Conservation (phyloP, 2,113 vertebrate species). For the Sardina pilchardus region DNA sequence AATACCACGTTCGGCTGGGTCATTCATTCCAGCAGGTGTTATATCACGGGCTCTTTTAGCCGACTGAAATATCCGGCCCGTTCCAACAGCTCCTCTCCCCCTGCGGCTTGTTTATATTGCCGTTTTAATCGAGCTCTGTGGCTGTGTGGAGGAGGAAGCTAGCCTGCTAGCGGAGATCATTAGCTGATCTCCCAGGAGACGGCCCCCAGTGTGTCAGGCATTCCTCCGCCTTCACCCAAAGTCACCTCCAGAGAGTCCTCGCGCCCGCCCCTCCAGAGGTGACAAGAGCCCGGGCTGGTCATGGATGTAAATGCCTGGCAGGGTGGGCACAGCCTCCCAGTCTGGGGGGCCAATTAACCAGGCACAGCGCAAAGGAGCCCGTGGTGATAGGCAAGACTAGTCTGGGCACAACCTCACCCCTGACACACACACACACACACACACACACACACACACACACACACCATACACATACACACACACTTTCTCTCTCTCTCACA, state of each 20-base stretch:
- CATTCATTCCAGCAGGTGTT: conserved; percentile 6
- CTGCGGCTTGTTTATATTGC: background rate
- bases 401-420: background rate
- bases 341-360: background rate
- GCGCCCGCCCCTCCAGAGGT: background rate
- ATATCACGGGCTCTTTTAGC: background rate
- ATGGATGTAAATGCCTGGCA: background rate
- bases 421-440: background rate
- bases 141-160: background rate
- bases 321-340: background rate
- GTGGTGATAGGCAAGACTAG: background rate
- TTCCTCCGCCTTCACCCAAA: background rate
- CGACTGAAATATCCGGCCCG: background rate
- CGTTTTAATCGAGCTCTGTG: background rate
- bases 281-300: background rate
- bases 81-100: background rate
- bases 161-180: conserved; percentile 5
- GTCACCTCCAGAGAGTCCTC: background rate
- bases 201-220: background rate
- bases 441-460: background rate
- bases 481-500: too few relatives aligned
- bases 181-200: background rate
- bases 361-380: background rate
- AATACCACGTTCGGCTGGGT: background rate
- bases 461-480: too few relatives aligned